Evolutionary conservation across 2,113 vertebrate species (phyloP), one percentile per base, ranked within the genome.

Genomic region (Salvelinus alpinus): DNA sequence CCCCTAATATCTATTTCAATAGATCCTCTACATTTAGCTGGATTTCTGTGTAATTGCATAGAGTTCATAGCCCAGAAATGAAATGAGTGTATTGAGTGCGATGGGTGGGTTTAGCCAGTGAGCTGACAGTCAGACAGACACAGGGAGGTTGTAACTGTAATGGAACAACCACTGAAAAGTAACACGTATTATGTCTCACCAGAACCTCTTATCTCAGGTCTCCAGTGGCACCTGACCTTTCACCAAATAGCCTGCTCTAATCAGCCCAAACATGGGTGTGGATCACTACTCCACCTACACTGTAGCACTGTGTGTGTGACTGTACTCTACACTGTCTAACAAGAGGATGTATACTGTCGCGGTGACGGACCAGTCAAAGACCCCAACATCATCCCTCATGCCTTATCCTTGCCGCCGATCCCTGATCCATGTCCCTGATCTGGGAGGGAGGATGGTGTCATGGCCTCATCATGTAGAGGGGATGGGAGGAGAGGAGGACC

Each of bases 401-500:
- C 68, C 79, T 71, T 64, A 48, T 68, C 62, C 38, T 69, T 64
- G 22, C 44, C 22, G 29, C 47, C 34, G n/a, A 68, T 38, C 73
- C 16, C 47, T 59, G 25, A 57, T 57, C 70, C 24, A 62, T 14
- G 3, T 54, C 12, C 51, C 71, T 71, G 47, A 34, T 75, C 66
- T 71, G 67, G 16, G n/a, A 75, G 82, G 82, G 68, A 65, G 64
- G 77, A 18, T 54, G 71, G 70, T 71, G 59, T 62, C n/a, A 62
- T 22, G 9, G n/a, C 18, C 16, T 62, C 67, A 3, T 25, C 62
- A 60, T 78, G 68, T 11, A 57, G 34, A 51, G 34, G 76, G 64
- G 29, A 47, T 64, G 8, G n/a, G 77, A 60, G 74, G 65, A 84
- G 75, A 75, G 70, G 76, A 73, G 74, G 82, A 85, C 88, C 80